A percentile compares a stretch with the other conserved stretches of the same genome.
Evolutionary conservation across 2,888 invertebrate genomes (phyloP).

Genomic region (Volucella zonaria): DNA sequence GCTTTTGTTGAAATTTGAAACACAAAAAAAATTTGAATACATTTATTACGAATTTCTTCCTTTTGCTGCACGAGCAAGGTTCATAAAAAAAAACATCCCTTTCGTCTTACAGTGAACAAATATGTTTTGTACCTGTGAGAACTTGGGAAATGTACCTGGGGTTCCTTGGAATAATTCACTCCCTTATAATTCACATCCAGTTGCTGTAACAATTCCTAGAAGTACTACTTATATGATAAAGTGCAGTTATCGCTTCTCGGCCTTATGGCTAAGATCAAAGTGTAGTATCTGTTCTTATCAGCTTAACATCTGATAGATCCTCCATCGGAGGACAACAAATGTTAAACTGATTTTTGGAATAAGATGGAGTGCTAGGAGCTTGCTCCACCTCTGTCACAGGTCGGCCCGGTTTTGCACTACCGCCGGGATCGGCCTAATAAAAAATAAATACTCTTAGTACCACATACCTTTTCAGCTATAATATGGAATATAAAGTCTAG

Average conservation of each 20-base stretch:
- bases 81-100: too few relatives aligned
- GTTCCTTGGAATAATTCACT: too few relatives aligned
- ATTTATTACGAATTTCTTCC: too few relatives aligned
- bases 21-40: too few relatives aligned
- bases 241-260: constrained; percentile 83
- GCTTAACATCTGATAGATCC: constrained; percentile 87
- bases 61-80: too few relatives aligned
- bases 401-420: constrained; percentile 88
- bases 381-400: constrained; percentile 87
- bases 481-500: too few relatives aligned
- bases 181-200: constrained; percentile 12
- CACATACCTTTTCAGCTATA: too few relatives aligned
- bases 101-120: too few relatives aligned
- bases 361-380: constrained; percentile 85
- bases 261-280: constrained; percentile 86
- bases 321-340: constrained; percentile 84
- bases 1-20: too few relatives aligned
- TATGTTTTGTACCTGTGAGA: too few relatives aligned
- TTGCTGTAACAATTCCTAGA: not conserved
- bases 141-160: too few relatives aligned
- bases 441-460: too few relatives aligned
- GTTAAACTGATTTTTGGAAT: constrained; percentile 85
- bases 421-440: constrained; percentile 84
- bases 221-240: not conserved
- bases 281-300: constrained; percentile 88